Conservation (phyloP, 2,888 invertebrate genomes). For the Leptopilina myrica region DNA sequence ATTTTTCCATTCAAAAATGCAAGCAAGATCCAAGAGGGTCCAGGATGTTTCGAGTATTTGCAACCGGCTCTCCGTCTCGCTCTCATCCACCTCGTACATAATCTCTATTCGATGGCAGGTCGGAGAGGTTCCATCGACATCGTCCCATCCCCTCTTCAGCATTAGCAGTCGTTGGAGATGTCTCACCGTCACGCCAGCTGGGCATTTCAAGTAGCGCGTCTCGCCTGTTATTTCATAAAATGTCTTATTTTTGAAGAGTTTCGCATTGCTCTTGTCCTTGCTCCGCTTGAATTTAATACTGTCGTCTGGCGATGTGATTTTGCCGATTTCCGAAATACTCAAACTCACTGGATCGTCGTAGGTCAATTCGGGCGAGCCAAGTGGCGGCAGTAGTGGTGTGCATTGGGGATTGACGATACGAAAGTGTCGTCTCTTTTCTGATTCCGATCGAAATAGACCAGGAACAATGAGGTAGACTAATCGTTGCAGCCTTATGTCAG, state of each 20-base stretch:
- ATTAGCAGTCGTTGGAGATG: conserved; percentile 92
- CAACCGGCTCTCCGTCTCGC: conserved; percentile 49
- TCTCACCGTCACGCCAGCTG: conserved; percentile 92
- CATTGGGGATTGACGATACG: conserved; percentile 69
- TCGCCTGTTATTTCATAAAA: conserved; percentile 64
- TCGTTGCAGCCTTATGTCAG: conserved; percentile 67
- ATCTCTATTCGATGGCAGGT: conserved; percentile 66
- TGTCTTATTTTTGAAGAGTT: neutral
- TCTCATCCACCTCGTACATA: conserved; percentile 59
- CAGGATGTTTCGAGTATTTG: conserved; percentile 64
- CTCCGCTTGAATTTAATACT: conserved; percentile 62
- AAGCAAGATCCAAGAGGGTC: conserved; percentile 95
- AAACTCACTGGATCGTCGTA: conserved; percentile 70
- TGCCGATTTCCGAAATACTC: conserved; percentile 64
- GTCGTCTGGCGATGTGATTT: conserved; percentile 39
- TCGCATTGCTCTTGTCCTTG: conserved; percentile 49
- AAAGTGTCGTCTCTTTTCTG: conserved; percentile 68
- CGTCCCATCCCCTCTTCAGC: conserved; percentile 71
- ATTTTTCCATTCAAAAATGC: conserved; percentile 96
- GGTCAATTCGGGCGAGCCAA: conserved; percentile 67
- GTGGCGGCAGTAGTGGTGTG: conserved; percentile 59
- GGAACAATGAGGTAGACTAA: conserved; percentile 71
- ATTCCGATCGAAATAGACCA: conserved; percentile 69
- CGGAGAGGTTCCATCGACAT: conserved; percentile 55
- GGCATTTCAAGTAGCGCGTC: conserved; percentile 90